Conservation (phyloP, 2,888 invertebrate species). For the Dione juno region DNA sequence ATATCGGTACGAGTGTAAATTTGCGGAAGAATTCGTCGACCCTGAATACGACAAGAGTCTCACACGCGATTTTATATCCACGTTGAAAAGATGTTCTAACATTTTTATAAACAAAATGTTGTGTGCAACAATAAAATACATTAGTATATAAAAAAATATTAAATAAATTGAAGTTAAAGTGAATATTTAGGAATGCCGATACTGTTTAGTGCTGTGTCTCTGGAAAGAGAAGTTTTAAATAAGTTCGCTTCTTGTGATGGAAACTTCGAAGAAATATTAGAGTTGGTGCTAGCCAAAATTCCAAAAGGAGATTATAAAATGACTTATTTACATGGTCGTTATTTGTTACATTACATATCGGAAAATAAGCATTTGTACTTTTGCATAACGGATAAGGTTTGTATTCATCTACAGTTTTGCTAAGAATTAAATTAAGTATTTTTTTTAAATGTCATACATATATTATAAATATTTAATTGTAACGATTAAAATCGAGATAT, state of each 20-base stretch:
- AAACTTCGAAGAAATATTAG: conserved; percentile 95
- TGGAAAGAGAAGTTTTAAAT: conserved; percentile 89
- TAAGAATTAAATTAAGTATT: not conserved
- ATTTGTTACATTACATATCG: conserved; percentile 91
- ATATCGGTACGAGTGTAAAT: conserved; percentile 52
- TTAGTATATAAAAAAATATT: not conserved
- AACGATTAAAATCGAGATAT: conserved; percentile 6
- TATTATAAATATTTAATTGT: not conserved
- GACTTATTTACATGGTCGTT: conserved; percentile 89
- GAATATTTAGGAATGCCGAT: conserved; percentile 89
- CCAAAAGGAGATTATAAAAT: conserved; percentile 90
- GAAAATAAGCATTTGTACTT: conserved; percentile 92
- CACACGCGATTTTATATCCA: conserved; percentile 36
- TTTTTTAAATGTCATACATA: not conserved
- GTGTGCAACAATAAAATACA: not conserved
- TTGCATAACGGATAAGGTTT: conserved; percentile 96
- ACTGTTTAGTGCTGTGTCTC: conserved; percentile 92
- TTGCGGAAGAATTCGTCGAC: conserved; percentile 50
- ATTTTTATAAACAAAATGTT: conserved; percentile 6
- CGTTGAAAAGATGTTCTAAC: conserved; percentile 4
- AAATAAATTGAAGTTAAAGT: conserved; percentile 11
- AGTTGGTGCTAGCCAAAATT: conserved; percentile 92
- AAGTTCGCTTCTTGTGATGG: conserved; percentile 96
- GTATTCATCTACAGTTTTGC: conserved; percentile 56
- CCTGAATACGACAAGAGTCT: conserved; percentile 32